Evolutionary conservation across 2,797 vertebrate genomes (phyloP).

Genomic region (Acanthis flammea): DNA sequence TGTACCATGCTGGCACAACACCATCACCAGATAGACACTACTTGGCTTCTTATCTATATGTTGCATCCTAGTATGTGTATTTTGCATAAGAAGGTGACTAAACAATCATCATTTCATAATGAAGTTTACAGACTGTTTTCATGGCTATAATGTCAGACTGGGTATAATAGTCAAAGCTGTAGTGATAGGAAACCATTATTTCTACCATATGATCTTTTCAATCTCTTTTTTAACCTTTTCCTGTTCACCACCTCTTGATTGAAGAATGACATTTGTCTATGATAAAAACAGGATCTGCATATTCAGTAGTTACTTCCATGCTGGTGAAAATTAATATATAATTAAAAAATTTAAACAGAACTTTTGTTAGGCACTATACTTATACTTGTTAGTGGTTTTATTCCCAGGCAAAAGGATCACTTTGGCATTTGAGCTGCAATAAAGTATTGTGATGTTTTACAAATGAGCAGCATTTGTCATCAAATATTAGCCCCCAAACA

Average conservation of each 20-base stretch:
- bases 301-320: background rate
- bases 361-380: background rate
- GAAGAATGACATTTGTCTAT: background rate
- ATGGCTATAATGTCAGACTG: background rate
- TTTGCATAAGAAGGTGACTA: background rate
- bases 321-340: background rate
- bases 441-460: background rate
- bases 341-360: background rate
- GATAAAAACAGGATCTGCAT: background rate
- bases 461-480: background rate
- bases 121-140: background rate
- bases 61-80: background rate
- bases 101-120: background rate
- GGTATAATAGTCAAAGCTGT: background rate
- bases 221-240: background rate
- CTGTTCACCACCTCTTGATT: background rate
- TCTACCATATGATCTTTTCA: background rate
- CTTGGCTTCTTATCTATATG: too few species aligned
- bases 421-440: background rate
- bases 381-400: background rate
- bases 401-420: background rate
- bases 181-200: background rate
- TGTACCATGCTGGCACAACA: background rate
- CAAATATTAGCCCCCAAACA: background rate
- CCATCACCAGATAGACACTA: too few species aligned